phyloP scores from a whole-genome alignment of 1,140 invertebrate genomes.

The Lasaia peninsularis region DNA sequence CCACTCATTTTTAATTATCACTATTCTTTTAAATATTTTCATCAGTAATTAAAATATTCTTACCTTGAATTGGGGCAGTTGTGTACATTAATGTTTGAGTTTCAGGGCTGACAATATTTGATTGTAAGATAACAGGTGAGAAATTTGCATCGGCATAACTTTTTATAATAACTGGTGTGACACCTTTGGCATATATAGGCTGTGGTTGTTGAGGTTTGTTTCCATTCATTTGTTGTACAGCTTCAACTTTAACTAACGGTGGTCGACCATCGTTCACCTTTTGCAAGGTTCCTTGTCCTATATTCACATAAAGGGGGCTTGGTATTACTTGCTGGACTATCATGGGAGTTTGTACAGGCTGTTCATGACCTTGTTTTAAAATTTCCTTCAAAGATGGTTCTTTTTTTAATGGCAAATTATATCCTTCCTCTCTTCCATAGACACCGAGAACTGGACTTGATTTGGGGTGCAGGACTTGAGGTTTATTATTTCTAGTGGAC shows the following conservation, averaged over 20 bases:
- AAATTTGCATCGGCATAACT: conserved; percentile 57
- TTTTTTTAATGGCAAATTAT: conserved; percentile 40
- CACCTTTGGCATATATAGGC: conserved; percentile 64
- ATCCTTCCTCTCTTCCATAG: conserved; percentile 48
- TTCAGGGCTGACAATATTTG: conserved; percentile 65
- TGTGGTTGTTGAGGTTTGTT: conserved; percentile 45
- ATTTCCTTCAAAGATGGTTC: conserved; percentile 42
- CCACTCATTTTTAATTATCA: no score
- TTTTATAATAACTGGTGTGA: conserved; percentile 66
- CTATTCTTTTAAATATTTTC: neutral
- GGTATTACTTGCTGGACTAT: conserved; percentile 64
- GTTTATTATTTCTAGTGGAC: conserved; percentile 33
- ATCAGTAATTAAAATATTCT: neutral
- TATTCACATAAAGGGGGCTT: conserved; percentile 61
- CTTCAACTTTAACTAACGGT: conserved; percentile 51
- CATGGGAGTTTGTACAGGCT: conserved; percentile 48
- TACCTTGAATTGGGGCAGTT: conserved; percentile 70
- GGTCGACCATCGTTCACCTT: conserved; percentile 45
- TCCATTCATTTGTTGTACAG: conserved; percentile 40
- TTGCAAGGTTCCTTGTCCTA: conserved; percentile 51
- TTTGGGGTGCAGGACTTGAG: conserved; percentile 38
- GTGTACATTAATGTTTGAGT: conserved; percentile 80
- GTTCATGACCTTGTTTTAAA: conserved; percentile 39
- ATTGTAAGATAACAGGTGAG: conserved; percentile 67
- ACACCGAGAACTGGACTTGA: conserved; percentile 44